Conservation (phyloP, 2,888 invertebrate genomes). For the Allygus modestus region DNA sequence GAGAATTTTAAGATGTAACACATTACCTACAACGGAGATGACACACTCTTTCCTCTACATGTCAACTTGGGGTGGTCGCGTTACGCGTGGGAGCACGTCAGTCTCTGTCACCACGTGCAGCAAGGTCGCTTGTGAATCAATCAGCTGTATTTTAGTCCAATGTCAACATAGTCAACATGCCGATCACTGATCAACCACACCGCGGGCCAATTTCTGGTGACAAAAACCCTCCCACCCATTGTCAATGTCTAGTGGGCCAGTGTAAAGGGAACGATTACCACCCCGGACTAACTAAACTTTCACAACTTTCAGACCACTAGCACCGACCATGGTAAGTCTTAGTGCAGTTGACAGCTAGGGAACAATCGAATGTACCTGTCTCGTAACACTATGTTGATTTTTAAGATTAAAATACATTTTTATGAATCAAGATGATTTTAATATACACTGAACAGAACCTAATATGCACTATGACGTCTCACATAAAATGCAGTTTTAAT, state of each 20-base stretch:
- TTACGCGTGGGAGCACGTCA: no score
- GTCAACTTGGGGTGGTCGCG: no score
- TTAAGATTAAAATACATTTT: no score
- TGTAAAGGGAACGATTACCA: not conserved
- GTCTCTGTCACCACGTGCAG: not conserved
- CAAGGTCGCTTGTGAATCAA: conserved; percentile 18
- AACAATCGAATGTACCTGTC: no score
- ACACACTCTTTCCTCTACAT: no score
- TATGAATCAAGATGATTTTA: no score
- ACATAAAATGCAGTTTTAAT: no score
- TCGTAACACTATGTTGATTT: no score
- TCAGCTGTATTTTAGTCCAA: conserved; percentile 13
- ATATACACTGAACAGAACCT: no score
- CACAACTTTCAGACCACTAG: not conserved
- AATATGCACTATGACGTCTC: no score
- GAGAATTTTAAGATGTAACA: no score
- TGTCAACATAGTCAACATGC: conserved; percentile 12
- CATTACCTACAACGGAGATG: no score
- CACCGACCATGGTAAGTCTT: conserved; percentile 22
- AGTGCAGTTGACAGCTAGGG: not conserved
- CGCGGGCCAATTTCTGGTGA: conserved; percentile 18
- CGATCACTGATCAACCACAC: not conserved
- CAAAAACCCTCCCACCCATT: conserved; percentile 32
- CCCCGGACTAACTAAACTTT: not conserved
- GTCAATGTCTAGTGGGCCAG: conserved; percentile 38